phyloP scores from a whole-genome alignment of 1,140 invertebrate species.

The Spodoptera frugiperda region DNA sequence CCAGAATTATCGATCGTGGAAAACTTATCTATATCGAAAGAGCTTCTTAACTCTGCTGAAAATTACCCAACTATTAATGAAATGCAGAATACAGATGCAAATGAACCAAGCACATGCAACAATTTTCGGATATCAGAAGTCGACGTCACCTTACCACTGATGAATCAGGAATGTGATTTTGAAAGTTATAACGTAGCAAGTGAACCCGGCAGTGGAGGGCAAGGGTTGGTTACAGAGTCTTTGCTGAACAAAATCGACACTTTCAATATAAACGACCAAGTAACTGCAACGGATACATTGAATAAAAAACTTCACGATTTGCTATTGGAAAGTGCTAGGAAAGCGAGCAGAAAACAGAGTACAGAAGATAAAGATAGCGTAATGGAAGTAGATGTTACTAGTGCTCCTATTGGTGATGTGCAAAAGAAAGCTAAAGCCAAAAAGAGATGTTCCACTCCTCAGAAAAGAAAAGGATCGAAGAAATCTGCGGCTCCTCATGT shows the following conservation, averaged over 20 bases:
- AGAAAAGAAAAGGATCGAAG: conserved; percentile 63
- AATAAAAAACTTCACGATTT: conserved; percentile 67
- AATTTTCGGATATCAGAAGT: conserved; percentile 61
- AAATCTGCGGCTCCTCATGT: conserved; percentile 54
- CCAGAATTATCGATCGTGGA: conserved; percentile 79
- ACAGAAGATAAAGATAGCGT: conserved; percentile 35
- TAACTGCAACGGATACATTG: conserved; percentile 65
- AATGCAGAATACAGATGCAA: conserved; percentile 45
- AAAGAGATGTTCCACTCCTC: conserved; percentile 77
- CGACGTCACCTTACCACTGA: conserved; percentile 68
- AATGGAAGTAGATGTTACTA: conserved; percentile 53
- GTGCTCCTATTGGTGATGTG: not conserved
- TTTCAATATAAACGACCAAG: conserved; percentile 62
- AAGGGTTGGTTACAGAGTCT: conserved; percentile 61
- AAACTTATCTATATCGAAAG: conserved; percentile 74
- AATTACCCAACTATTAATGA: conserved; percentile 57
- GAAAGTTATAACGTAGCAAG: conserved; percentile 50
- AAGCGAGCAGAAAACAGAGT: conserved; percentile 45
- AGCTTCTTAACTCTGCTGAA: conserved; percentile 54
- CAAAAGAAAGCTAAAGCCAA: conserved; percentile 59
- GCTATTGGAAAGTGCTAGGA: conserved; percentile 75
- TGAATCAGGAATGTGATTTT: conserved; percentile 66
- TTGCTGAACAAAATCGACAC: conserved; percentile 65
- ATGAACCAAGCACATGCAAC: conserved; percentile 32
- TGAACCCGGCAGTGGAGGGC: conserved; percentile 41